Evolutionary conservation across 1,140 invertebrate species (phyloP).

Genomic region (Hestina assimilis): DNA sequence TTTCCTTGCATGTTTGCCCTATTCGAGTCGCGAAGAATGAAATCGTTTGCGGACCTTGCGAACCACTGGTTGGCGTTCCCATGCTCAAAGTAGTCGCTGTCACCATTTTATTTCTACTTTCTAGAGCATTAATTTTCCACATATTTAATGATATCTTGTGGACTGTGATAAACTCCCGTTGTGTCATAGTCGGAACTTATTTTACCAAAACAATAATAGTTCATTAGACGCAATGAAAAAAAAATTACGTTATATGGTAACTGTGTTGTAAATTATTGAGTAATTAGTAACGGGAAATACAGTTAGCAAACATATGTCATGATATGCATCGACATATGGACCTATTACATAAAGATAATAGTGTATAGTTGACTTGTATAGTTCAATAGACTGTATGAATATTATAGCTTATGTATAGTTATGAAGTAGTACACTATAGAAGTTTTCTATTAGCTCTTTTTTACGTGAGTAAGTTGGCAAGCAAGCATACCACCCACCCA

Average conservation of each 20-base stretch:
- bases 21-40: too few species aligned
- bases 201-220: constrained; percentile 8
- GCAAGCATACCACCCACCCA: too few species aligned
- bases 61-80: too few species aligned
- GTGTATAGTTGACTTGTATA: neutral
- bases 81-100: too few species aligned
- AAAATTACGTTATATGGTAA: constrained; percentile 12
- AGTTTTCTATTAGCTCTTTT: too few species aligned
- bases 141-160: neutral
- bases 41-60: too few species aligned
- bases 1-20: too few species aligned
- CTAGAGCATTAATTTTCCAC: too few species aligned
- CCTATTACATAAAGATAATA: neutral
- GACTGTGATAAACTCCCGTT: neutral
- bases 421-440: too few species aligned
- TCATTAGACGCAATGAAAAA: constrained; percentile 26
- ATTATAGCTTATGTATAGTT: too few species aligned
- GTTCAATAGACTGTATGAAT: too few species aligned
- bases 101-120: neutral
- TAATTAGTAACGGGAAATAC: constrained; percentile 26
- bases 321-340: neutral
- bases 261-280: constrained; percentile 32
- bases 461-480: too few species aligned
- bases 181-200: neutral
- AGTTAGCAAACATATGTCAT: neutral